Percentiles rank a stretch among this genome's conserved stretches.
Evolutionary conservation across 2,797 vertebrate genomes (phyloP).

Genomic region (Hirundo rustica): DNA sequence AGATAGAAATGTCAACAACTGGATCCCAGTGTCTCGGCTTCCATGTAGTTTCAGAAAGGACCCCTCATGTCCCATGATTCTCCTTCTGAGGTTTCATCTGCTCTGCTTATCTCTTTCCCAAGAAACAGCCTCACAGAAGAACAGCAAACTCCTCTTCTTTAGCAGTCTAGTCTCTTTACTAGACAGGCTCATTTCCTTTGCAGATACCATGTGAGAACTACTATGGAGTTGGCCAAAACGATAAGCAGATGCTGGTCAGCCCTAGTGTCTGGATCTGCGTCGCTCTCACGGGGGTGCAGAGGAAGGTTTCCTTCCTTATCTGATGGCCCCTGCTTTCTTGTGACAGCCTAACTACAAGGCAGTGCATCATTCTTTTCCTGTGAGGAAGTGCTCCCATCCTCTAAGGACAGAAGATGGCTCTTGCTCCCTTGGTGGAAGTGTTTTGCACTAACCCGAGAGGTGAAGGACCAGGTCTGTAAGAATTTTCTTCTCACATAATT

Average conservation of each 20-base stretch:
- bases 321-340: neutral
- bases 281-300: neutral
- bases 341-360: neutral
- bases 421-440: neutral
- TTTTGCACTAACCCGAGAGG: neutral
- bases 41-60: neutral
- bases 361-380: neutral
- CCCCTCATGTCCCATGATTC: neutral
- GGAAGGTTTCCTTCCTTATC: conserved; percentile 5
- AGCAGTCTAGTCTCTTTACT: neutral
- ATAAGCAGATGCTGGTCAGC: neutral
- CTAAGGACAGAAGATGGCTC: neutral
- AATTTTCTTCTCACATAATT: neutral
- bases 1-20: neutral
- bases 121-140: neutral
- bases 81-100: neutral
- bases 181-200: neutral
- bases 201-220: neutral
- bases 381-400: neutral
- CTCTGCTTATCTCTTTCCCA: neutral
- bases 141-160: neutral
- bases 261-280: fast-evolving
- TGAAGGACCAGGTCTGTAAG: neutral
- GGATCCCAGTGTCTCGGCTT: neutral
- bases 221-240: neutral